Evolutionary conservation across 2,888 invertebrate genomes (phyloP).

Genomic region (Lasioglossum calceatum): DNA sequence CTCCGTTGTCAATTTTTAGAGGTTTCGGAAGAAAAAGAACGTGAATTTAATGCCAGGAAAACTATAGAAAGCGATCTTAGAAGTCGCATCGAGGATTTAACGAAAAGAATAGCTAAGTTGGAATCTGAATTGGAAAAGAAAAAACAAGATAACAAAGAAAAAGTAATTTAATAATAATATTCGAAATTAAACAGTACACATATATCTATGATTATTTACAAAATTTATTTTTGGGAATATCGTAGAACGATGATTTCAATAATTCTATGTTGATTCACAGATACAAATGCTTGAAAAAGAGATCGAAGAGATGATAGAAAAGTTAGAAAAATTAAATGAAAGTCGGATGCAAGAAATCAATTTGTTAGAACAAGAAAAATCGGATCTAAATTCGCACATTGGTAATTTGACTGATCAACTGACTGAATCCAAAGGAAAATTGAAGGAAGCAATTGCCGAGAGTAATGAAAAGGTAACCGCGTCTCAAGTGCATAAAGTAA

Average conservation of each 20-base stretch:
- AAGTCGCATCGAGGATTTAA: constrained; percentile 59
- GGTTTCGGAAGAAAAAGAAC: constrained; percentile 63
- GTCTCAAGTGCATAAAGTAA: constrained; percentile 54
- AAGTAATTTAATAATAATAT: constrained; percentile 35
- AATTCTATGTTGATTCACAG: constrained; percentile 36
- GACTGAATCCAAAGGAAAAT: constrained; percentile 77
- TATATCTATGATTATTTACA: neutral
- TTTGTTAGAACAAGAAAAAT: constrained; percentile 65
- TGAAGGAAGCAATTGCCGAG: constrained; percentile 77
- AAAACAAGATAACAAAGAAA: constrained; percentile 54
- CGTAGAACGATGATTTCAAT: constrained; percentile 1
- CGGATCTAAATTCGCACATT: constrained; percentile 48
- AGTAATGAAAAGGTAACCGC: constrained; percentile 78
- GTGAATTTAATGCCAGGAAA: constrained; percentile 61
- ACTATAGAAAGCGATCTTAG: constrained; percentile 63
- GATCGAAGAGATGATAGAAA: constrained; percentile 53
- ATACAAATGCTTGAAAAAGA: constrained; percentile 41
- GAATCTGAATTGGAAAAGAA: constrained; percentile 55
- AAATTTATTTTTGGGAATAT: neutral
- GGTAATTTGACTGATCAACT: constrained; percentile 50
- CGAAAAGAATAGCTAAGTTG: constrained; percentile 47
- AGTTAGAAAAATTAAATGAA: constrained; percentile 52
- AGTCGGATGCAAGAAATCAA: constrained; percentile 55
- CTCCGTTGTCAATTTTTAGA: constrained; percentile 71
- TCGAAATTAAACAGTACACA: neutral